These are phyloP conservation scores for Calameuta idolon DNA, from an alignment of 2,888 invertebrate genomes.

Conservation along the genomic window DNA sequence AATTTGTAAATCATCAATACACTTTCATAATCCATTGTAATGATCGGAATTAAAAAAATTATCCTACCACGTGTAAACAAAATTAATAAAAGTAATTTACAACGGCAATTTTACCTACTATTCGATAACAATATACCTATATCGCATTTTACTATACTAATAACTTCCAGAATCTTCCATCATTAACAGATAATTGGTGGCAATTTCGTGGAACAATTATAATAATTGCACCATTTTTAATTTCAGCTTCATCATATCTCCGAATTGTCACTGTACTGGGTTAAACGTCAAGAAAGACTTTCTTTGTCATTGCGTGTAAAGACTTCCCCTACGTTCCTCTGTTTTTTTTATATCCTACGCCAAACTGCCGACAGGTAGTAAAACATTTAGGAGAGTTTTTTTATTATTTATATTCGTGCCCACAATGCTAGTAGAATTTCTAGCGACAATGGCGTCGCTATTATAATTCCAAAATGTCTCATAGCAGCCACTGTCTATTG, in stretches of 20 bases:
- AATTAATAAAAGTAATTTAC: background rate
- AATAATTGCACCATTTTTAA: background rate
- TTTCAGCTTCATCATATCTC: background rate
- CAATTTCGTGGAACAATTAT: background rate
- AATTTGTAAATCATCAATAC: background rate
- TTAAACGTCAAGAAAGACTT: background rate
- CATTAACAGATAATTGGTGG: background rate
- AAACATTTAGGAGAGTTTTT: background rate
- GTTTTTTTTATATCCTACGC: background rate
- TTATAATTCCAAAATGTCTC: background rate
- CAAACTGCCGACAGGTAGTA: background rate
- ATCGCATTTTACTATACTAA: background rate
- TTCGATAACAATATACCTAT: background rate
- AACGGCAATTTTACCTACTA: background rate
- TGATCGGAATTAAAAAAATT: background rate
- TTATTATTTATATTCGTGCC: background rate
- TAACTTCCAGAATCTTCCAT: background rate
- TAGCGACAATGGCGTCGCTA: background rate
- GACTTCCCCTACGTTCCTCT: background rate
- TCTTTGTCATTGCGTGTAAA: background rate
- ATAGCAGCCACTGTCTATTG: background rate
- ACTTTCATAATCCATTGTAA: background rate
- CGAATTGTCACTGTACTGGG: background rate
- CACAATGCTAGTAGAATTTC: background rate
- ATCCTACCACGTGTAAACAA: background rate